These are phyloP conservation scores for Burhinus oedicnemus DNA, from an alignment of 2,113 vertebrate genomes.

Conservation along the genomic window DNA sequence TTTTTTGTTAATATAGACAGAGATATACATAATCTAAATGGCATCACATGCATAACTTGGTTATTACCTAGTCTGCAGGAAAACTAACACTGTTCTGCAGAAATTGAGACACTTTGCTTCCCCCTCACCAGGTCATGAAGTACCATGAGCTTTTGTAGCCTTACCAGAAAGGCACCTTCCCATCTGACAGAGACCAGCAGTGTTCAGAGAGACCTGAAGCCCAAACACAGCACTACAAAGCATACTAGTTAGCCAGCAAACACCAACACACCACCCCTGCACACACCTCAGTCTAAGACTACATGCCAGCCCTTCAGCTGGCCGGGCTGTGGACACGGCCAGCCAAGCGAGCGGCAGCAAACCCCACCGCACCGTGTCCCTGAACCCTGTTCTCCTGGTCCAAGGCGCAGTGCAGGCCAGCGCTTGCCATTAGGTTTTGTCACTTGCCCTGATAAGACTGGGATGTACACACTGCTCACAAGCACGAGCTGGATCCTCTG, in stretches of 20 bases:
- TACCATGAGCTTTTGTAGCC: not conserved
- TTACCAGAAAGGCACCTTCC: not conserved
- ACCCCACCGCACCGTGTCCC: not conserved
- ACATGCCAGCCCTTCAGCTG: not conserved
- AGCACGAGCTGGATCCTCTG: not conserved
- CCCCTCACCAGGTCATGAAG: not conserved
- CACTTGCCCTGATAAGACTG: not conserved
- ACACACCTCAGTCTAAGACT: rapidly evolving
- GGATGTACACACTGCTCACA: not conserved
- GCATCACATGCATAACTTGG: not conserved
- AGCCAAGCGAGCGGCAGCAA: not conserved
- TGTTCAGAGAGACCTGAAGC: not conserved
- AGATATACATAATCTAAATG: not conserved
- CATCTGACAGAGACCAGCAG: not conserved
- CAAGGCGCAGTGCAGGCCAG: rapidly evolving
- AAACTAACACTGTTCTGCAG: not conserved
- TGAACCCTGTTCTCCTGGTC: rapidly evolving
- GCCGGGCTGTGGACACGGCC: not conserved
- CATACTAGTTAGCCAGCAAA: not conserved
- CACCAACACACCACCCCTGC: rapidly evolving
- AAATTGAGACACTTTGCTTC: not conserved
- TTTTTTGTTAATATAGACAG: not conserved
- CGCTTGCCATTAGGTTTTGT: not conserved
- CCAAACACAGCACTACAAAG: not conserved
- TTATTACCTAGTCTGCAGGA: not conserved